phyloP scores from a whole-genome alignment of 2,797 vertebrate genomes.

The Oreochromis grahami region DNA sequence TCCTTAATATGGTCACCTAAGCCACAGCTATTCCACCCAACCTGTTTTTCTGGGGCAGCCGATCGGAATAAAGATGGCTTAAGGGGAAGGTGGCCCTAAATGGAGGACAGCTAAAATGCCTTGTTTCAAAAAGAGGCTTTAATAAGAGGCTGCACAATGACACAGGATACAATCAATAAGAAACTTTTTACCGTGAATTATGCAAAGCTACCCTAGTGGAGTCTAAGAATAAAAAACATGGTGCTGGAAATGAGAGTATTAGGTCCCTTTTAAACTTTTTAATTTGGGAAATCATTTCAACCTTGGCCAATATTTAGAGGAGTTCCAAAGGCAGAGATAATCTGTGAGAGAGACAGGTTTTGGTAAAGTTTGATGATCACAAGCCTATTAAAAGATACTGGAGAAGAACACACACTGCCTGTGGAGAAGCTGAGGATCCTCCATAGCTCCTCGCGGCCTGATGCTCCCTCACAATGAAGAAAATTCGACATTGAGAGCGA shows the following conservation, averaged over 20 bases:
- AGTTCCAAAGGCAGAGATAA: neutral
- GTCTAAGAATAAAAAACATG: neutral
- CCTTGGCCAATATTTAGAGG: neutral
- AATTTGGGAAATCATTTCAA: neutral
- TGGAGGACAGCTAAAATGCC: neutral
- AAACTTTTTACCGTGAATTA: neutral
- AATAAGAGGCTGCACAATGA: neutral
- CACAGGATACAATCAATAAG: neutral
- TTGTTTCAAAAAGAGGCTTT: neutral
- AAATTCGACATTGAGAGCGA: neutral
- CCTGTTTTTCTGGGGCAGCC: neutral
- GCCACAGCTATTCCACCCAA: neutral
- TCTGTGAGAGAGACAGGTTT: neutral
- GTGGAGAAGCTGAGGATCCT: neutral
- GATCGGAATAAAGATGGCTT: neutral
- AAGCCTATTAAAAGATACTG: neutral
- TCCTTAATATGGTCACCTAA: neutral
- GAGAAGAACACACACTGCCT: neutral
- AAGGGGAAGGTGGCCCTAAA: neutral
- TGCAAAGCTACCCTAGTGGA: neutral
- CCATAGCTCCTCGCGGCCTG: neutral
- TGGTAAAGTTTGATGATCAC: neutral
- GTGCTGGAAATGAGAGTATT: neutral
- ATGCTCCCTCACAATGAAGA: neutral
- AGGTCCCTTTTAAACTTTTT: neutral